Evolutionary conservation across 2,113 vertebrate genomes (phyloP), one percentile per base, ranked within the genome.

Genomic region (Phalacrocorax aristotelis): DNA sequence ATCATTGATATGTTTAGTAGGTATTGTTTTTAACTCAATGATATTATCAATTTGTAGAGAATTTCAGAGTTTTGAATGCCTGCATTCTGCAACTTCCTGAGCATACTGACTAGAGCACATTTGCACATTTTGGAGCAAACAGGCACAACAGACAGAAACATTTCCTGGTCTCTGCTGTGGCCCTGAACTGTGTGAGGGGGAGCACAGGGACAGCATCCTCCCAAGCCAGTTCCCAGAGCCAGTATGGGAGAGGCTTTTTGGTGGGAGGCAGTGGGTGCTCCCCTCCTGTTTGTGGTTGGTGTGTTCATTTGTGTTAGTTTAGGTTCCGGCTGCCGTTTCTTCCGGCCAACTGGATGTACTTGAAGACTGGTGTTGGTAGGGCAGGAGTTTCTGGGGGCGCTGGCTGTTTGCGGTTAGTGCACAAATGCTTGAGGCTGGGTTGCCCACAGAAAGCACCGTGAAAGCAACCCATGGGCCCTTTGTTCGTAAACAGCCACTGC

Each of bases 191-290:
- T 21, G 11, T 51, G 38, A 42, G 21, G 2, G 3, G 4, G 10
- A 78, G 25, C 34, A 42, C 3, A 5, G 12, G 22, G 22, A 36
- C 10, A 44, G 13, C 38, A 30, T 38, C 20, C 15, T 78, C 32
- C 14, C 17, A 70, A 44, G 4, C 13, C 27, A n/a, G 36, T 79
- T 51, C 9, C 36, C 29, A 57, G 42, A 71, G 10, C 42, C 16
- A 5, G 5, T 0, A 0, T 1, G 0, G 0, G 7, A 12, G 25
- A 61, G 6, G 2, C 20, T 78, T 83, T 81, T 15, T 34, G 13
- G 42, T 87, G 69, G 36, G 38, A 66, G n/a, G 17, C 22, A 29
- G 25, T 32, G 38, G 7, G 7, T 48, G 5, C 1, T 1, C 27
- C 17, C 7, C 15, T 69, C 5, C 42, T 1, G 0, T 74, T 84